Conservation (phyloP, 2,113 vertebrate species). For the Ictalurus punctatus region DNA sequence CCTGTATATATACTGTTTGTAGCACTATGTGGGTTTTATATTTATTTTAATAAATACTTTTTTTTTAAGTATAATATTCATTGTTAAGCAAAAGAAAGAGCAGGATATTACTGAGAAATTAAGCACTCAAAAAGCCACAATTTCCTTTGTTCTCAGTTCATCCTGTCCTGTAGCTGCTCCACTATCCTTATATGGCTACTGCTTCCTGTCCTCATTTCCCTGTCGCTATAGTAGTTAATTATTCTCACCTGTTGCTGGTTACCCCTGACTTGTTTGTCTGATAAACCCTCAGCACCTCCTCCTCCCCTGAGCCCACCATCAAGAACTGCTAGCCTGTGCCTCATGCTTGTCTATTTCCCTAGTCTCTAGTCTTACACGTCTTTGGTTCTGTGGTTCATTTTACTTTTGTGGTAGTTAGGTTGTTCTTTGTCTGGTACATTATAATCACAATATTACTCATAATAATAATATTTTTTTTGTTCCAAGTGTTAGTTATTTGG, state of each 20-base stretch:
- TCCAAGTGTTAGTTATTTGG: background rate
- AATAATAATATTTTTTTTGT: background rate
- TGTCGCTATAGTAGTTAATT: background rate
- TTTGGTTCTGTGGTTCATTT: background rate
- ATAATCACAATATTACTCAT: background rate
- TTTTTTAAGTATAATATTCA: background rate
- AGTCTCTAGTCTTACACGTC: background rate
- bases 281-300: background rate
- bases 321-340: background rate
- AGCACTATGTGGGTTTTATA: background rate
- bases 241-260: background rate
- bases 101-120: background rate
- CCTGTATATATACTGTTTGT: too few relatives aligned
- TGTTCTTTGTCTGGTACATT: background rate
- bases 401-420: background rate
- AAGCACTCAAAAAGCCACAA: background rate
- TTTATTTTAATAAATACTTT: background rate
- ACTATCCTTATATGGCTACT: background rate
- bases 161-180: background rate
- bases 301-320: background rate
- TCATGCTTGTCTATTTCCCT: background rate
- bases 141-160: background rate
- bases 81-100: background rate
- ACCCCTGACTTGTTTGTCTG: background rate
- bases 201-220: background rate